Conservation (phyloP, 2,797 vertebrate genomes). For the Protonibea diacanthus region DNA sequence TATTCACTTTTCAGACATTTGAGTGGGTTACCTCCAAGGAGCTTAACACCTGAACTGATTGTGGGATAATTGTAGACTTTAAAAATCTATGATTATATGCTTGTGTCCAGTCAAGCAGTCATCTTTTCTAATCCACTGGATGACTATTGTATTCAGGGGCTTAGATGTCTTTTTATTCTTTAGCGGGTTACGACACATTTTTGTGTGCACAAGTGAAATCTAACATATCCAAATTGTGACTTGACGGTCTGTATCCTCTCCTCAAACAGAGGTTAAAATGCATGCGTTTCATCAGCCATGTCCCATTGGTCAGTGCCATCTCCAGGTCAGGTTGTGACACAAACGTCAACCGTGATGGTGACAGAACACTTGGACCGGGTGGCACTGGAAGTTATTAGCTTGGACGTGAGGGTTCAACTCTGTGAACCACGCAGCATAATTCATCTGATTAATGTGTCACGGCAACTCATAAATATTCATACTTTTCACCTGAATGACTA, state of each 20-base stretch:
- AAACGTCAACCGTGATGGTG: conserved; percentile 58
- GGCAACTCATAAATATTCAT: conserved; percentile 78
- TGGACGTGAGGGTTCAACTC: conserved; percentile 68
- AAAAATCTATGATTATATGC: conserved; percentile 2
- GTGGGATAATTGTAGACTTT: conserved; percentile 19
- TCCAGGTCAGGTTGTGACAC: conserved; percentile 53
- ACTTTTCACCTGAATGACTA: conserved; percentile 67
- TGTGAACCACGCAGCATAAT: conserved; percentile 73
- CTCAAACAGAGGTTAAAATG: conserved; percentile 34
- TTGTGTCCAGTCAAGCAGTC: not conserved
- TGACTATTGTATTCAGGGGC: not conserved
- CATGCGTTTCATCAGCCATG: conserved; percentile 36
- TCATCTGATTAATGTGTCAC: conserved; percentile 77
- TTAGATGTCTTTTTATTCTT: not conserved
- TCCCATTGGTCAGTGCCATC: conserved; percentile 53
- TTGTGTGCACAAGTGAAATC: conserved; percentile 6
- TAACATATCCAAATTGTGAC: conserved; percentile 13
- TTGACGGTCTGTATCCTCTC: conserved; percentile 30
- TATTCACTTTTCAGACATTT: conserved; percentile 35
- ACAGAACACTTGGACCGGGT: conserved; percentile 53
- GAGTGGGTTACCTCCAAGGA: conserved; percentile 26
- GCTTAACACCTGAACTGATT: conserved; percentile 8
- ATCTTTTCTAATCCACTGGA: not conserved
- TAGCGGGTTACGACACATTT: not conserved
- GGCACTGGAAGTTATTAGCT: conserved; percentile 71